These are phyloP conservation scores for Ceramica pisi DNA, from an alignment of 2,888 invertebrate species.

Conservation along the genomic window DNA sequence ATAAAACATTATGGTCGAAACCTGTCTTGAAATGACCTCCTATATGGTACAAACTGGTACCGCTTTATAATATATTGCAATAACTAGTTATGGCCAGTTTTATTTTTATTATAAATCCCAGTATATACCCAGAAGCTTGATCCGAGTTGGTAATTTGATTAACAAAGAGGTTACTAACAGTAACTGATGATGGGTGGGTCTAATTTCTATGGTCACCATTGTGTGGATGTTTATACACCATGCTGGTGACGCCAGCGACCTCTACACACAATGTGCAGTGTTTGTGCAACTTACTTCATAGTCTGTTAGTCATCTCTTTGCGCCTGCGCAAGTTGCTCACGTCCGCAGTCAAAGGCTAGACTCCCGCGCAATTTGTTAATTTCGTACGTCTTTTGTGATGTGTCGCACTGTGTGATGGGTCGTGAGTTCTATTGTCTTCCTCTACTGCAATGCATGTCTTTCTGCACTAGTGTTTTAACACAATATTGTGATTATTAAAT, in stretches of 20 bases:
- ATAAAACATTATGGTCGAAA: conserved; percentile 38
- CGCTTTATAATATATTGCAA: conserved; percentile 23
- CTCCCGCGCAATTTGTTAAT: conserved; percentile 39
- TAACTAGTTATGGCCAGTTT: conserved; percentile 36
- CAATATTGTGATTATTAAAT: conserved; percentile 5
- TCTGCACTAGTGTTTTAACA: conserved; percentile 33
- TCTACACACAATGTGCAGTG: conserved; percentile 37
- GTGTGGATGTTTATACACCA: conserved; percentile 45
- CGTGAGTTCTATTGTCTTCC: conserved; percentile 71
- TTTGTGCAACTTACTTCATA: conserved; percentile 35
- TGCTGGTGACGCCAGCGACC: conserved; percentile 58
- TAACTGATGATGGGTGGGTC: conserved; percentile 55
- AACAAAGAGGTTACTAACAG: conserved; percentile 31
- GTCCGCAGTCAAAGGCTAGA: not conserved
- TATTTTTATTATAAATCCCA: conserved; percentile 20
- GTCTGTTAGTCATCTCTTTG: conserved; percentile 63
- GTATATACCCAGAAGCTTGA: conserved; percentile 9
- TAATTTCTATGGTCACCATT: conserved; percentile 43
- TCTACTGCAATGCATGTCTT: conserved; percentile 21
- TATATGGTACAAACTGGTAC: conserved; percentile 28
- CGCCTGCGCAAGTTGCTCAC: conserved; percentile 52
- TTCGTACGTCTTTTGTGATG: conserved; percentile 62
- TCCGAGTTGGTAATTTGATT: conserved; percentile 15
- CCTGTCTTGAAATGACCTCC: conserved; percentile 43
- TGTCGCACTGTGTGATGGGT: conserved; percentile 73